Base-by-base conservation (phyloP, 2,113 vertebrate genomes). In the Eleginops maclovinus region DNA sequence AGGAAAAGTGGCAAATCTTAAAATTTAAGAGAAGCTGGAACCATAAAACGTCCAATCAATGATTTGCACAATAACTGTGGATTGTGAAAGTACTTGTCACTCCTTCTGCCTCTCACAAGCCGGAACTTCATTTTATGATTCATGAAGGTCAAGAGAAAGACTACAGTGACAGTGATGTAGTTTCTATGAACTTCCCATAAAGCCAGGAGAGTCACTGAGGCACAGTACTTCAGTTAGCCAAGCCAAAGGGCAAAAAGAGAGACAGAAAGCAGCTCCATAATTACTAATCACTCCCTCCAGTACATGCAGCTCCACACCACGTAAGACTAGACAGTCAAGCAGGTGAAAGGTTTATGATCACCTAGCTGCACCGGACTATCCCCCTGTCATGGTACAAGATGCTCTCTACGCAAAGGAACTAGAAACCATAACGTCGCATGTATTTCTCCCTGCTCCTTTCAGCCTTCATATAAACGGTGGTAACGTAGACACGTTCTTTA, bases 271-370 rank as follows among this genome's bases (percentile, higher is more conserved):
- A 74, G 41, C 24, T 62, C 72, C 62, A 84, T 73, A 75, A 64
- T 76, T 22, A 56, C 63, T 64, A 40, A 79, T 50, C 68, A 64
- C 54, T 47, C 49, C 73, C 26, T 56, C 41, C 28, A 3, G 17
- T n/a, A 50, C 64, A 58, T 47, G 41, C 60, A 82, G 41, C 60
- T 63, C 53, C 55, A 40, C 41, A 62, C 16, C 59, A 17, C 10
- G 28, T 46, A 17, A 66, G 47, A 81, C 53, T 10, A 53, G 40
- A 79, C 77, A 61, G 31, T 50, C 71, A 65, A n/a, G 73, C 86
- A 86, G 85, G 81, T 87, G 83, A 77, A 72, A 82, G 41, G 55
- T 85, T 83, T 84, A 62, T 3, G 63, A 36, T 21, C 54, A 26
- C 44, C 19, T 63, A 81, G 77, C 67, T 63, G 70, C 78, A 59